Evolutionary conservation across 2,888 invertebrate species (phyloP).

Genomic region (Opisthograptis luteolata): DNA sequence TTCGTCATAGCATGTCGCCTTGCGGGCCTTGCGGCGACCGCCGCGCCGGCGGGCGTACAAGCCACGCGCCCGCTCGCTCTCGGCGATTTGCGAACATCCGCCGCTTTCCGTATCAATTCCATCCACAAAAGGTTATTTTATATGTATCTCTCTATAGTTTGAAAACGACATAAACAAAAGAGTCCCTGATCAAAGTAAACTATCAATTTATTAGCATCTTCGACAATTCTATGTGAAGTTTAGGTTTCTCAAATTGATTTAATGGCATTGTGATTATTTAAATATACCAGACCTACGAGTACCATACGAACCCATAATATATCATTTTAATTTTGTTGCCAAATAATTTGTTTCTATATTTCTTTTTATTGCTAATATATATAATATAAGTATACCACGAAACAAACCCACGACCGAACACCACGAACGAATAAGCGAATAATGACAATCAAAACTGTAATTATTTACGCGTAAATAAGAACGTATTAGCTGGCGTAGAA

Average conservation of each 20-base stretch:
- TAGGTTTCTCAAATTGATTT: no score
- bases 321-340: no score
- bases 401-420: no score
- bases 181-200: constrained; percentile 5
- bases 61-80: constrained; percentile 55
- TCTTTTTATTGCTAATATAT: no score
- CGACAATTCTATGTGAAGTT: no score
- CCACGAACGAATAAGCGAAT: no score
- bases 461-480: not conserved
- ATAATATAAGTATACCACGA: no score
- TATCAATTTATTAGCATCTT: constrained; percentile 9
- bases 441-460: no score
- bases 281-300: no score
- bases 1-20: constrained; percentile 43
- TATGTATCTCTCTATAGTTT: constrained; percentile 17
- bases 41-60: constrained; percentile 67
- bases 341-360: no score
- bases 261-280: no score
- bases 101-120: constrained; percentile 46
- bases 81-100: constrained; percentile 60
- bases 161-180: constrained; percentile 16
- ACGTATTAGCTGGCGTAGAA: not conserved
- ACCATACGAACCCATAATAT: no score
- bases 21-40: constrained; percentile 50
- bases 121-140: constrained; percentile 28